Conservation (phyloP, 2,113 vertebrate genomes). For the Rattus norvegicus region GRCr8 NC_086019.1:56626001-56626500, state of each 20-base stretch:
- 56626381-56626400: too few species aligned
- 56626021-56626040: too few species aligned
- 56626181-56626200: background rate
- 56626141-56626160: background rate
- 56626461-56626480: background rate
- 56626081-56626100: background rate
- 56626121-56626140: background rate
- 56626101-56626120: background rate
- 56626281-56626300: background rate
- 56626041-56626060: too few species aligned
- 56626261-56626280: background rate
- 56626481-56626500: background rate
- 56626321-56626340: background rate
- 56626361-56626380: background rate
- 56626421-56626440: background rate
- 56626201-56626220: background rate
- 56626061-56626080: too few species aligned
- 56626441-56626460: background rate
- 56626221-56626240: background rate
- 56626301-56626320: too few species aligned
- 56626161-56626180: background rate
- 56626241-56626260: background rate
- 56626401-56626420: background rate
- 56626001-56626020: too few species aligned
- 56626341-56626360: background rate